Evolutionary conservation across 2,888 invertebrate genomes (phyloP), one percentile per base, ranked within the genome.

Genomic region (Aspidapion aeneum): DNA sequence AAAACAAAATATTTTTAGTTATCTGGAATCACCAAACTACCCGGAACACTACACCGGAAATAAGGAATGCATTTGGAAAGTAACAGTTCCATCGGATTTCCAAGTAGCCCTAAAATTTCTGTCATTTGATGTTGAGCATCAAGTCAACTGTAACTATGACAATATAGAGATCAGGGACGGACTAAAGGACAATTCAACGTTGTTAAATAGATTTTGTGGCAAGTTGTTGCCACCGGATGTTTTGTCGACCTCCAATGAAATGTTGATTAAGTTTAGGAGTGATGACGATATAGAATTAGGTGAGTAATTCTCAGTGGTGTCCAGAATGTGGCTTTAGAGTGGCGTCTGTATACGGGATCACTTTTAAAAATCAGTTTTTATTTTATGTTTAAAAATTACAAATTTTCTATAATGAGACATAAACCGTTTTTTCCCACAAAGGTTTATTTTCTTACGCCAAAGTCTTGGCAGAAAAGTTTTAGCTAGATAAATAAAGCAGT

Each of bases 101-200:
- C 90, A 91, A 79, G 84, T 84, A 62, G 95, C 95, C 0, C 84
- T 98, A 52, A 91, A 94, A 77, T 97, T 98, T 81, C 94, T 96
- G 75, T 94, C 96, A 0, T 98, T 98, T 79, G 96, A 98, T 84
- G 91, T 98, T 68, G 98, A 98, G 82, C 96, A 96, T 80, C 97
- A 98, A 76, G 97, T 98, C 78, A 94, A 93, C 71, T 98, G 98
- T 79, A 93, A 94, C 22, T 98, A 98, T 78, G 98, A 98, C 78
- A 96, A 91, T 77, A 89, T 98, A 20, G 96, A 97, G 78, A 89
- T 98, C 1, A 84, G 94, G 49, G 97, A 98, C 77, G 97, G 97
- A 0, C 88, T 68, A 69, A 86, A 86, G 12, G 84, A 87, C 70
- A 90, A 92, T 71, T 90, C 93, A 19, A 89, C 90, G 0, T 81